A percentile compares a stretch with the other conserved stretches of the same genome.
Conservation (phyloP, 2,797 vertebrate genomes). For the Sciurus vulgaris region DNA sequence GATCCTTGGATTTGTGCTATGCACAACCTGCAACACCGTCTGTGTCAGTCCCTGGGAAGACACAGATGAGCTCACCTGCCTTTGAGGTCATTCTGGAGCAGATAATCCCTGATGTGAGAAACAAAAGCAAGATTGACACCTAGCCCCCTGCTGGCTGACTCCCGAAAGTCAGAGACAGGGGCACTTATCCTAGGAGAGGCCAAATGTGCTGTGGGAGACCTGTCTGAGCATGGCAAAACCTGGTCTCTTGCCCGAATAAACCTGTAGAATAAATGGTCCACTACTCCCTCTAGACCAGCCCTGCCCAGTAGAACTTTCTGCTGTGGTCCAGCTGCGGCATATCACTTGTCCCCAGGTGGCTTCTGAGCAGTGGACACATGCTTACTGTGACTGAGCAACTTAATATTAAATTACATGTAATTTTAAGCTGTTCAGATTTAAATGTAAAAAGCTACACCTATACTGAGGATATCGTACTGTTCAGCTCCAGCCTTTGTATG, state of each 20-base stretch:
- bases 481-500: background rate
- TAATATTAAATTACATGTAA: background rate
- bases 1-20: no score
- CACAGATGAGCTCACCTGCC: background rate
- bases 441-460: background rate
- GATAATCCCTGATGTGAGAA: background rate
- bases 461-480: background rate
- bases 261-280: background rate
- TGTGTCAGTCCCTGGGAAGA: background rate
- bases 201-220: background rate
- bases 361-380: fast-evolving
- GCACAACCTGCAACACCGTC: fast-evolving
- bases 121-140: background rate
- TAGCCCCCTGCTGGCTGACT: background rate
- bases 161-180: background rate
- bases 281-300: background rate
- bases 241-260: background rate
- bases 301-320: background rate
- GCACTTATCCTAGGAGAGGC: background rate
- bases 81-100: background rate
- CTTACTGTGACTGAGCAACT: background rate
- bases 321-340: fast-evolving
- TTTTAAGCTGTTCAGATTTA: background rate
- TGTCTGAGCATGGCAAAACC: background rate
- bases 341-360: background rate